Evolutionary conservation across 2,888 invertebrate genomes (phyloP).

Genomic region (Campoplex nolae): DNA sequence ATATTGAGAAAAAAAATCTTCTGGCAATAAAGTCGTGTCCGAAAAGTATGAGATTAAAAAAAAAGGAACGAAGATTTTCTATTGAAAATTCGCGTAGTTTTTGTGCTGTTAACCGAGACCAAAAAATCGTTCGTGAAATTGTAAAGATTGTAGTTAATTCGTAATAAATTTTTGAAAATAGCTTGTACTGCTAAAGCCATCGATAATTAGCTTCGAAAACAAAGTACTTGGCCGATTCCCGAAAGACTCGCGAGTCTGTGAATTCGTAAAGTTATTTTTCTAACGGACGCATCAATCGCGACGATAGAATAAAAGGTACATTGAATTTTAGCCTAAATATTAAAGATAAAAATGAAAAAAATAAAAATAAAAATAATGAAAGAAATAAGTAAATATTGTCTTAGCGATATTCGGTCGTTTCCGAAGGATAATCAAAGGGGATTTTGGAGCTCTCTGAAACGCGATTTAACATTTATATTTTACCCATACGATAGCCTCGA

Average conservation of each 20-base stretch:
- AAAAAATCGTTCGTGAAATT: background rate
- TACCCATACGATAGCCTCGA: slow-evolving; percentile 61
- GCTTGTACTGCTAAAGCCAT: background rate
- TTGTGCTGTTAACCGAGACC: background rate
- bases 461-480: slow-evolving; percentile 33
- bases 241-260: slow-evolving; percentile 52
- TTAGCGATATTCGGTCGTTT: slow-evolving; percentile 19
- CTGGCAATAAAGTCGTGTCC: background rate
- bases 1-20: background rate
- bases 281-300: slow-evolving; percentile 10
- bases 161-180: background rate
- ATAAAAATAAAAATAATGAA: slow-evolving; percentile 6
- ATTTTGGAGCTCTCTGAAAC: slow-evolving; percentile 35
- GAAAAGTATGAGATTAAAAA: background rate
- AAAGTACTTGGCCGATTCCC: slow-evolving; percentile 68
- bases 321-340: slow-evolving; percentile 48
- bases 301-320: slow-evolving; percentile 53
- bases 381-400: slow-evolving; percentile 2
- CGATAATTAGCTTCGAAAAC: slow-evolving; percentile 2
- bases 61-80: background rate
- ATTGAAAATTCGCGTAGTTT: background rate
- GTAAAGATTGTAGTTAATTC: background rate
- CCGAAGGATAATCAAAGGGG: slow-evolving; percentile 9
- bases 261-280: background rate
- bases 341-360: background rate